phyloP scores from a whole-genome alignment of 1,140 invertebrate species.

The Lepidurus arcticus region DNA sequence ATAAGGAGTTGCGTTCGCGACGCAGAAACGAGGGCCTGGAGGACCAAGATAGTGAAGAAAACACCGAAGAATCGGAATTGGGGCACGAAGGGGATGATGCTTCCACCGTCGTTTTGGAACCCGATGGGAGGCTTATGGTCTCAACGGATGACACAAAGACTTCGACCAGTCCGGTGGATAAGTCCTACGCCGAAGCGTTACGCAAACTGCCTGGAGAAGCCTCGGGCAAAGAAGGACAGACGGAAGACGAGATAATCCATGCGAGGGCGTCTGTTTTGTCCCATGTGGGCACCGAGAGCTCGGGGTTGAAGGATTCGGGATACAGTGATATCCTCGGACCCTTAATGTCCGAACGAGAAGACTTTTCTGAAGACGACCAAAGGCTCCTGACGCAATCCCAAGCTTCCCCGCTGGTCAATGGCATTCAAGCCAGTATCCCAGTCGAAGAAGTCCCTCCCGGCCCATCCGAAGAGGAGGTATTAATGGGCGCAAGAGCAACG shows the following conservation, averaged over 20 bases:
- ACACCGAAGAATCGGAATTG: conserved; percentile 19
- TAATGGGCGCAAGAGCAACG: background rate
- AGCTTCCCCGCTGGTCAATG: background rate
- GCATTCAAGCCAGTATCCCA: background rate
- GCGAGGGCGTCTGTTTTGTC: conserved; percentile 27
- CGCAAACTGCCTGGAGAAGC: background rate
- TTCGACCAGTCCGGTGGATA: background rate
- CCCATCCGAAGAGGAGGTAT: background rate
- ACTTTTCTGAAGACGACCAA: conserved; percentile 26
- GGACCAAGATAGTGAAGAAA: conserved; percentile 19
- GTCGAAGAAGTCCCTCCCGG: background rate
- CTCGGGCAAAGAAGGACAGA: background rate
- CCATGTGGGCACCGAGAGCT: conserved; percentile 32
- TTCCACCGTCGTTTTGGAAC: background rate
- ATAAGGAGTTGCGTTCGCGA: conserved; percentile 26
- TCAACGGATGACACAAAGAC: background rate
- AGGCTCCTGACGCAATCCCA: background rate
- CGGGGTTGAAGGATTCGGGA: conserved; percentile 30
- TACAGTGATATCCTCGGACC: conserved; percentile 28
- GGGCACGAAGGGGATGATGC: background rate
- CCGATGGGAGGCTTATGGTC: background rate
- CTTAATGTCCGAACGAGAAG: conserved; percentile 28
- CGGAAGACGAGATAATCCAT: background rate
- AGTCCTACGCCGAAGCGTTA: background rate
- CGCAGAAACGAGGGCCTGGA: conserved; percentile 23